Evolutionary conservation across 2,888 invertebrate species (phyloP).

Genomic region (Protodeltote pygarga): DNA sequence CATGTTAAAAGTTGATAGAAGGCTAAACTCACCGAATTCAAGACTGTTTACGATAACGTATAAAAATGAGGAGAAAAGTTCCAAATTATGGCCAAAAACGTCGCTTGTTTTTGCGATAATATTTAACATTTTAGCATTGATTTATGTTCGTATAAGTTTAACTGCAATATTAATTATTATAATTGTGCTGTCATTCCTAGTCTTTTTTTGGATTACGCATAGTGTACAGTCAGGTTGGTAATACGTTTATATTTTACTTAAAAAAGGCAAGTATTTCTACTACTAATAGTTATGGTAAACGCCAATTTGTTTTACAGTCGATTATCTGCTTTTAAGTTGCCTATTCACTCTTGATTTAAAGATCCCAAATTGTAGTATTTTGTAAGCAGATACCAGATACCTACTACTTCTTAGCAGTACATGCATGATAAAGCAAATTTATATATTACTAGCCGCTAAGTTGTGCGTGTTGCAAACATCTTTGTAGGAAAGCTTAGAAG

Average conservation of each 20-base stretch:
- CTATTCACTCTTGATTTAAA: too few species aligned
- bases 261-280: too few species aligned
- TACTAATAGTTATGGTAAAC: too few species aligned
- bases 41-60: conserved; percentile 74
- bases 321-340: too few species aligned
- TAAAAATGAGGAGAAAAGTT: conserved; percentile 62
- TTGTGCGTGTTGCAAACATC: too few species aligned
- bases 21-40: conserved; percentile 65
- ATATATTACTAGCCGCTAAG: too few species aligned
- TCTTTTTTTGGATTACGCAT: conserved; percentile 79
- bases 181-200: conserved; percentile 68
- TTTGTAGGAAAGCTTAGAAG: too few species aligned
- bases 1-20: conserved; percentile 61
- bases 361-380: too few species aligned
- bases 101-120: conserved; percentile 70
- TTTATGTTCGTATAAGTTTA: conserved; percentile 70
- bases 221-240: conserved; percentile 78
- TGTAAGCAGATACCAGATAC: too few species aligned
- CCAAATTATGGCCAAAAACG: conserved; percentile 61
- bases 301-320: too few species aligned
- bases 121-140: conserved; percentile 69
- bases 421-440: too few species aligned
- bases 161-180: conserved; percentile 67
- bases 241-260: background rate
- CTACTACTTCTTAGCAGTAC: too few species aligned